Percentiles rank a stretch among this genome's conserved stretches.
Evolutionary conservation across 2,888 invertebrate genomes (phyloP).

Genomic region (Pandemis cinnamomeana): DNA sequence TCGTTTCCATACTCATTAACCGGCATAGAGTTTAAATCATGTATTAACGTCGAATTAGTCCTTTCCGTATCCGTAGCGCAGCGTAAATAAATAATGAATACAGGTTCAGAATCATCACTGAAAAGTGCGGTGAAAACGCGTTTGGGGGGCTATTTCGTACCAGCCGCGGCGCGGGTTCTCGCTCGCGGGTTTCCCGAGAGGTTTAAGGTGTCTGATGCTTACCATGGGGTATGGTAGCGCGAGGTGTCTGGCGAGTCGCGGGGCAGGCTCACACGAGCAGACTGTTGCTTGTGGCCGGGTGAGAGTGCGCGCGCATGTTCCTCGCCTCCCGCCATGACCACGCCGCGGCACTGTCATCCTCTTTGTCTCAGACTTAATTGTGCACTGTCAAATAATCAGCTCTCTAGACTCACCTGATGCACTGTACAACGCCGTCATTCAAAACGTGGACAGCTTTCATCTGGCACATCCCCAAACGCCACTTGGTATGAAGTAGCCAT

Average conservation of each 20-base stretch:
- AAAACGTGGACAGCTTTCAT: not conserved
- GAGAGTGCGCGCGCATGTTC: slow-evolving; percentile 69
- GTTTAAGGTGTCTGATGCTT: slow-evolving; percentile 63
- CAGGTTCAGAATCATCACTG: slow-evolving; percentile 65
- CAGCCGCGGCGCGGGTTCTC: slow-evolving; percentile 8
- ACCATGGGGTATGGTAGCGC: slow-evolving; percentile 77
- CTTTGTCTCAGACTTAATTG: slow-evolving; percentile 70
- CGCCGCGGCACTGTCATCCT: slow-evolving; percentile 61
- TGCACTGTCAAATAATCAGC: slow-evolving; percentile 56
- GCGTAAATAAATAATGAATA: slow-evolving; percentile 76
- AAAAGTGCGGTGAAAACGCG: slow-evolving; percentile 55
- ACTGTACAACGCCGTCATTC: slow-evolving; percentile 5
- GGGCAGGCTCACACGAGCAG: slow-evolving; percentile 78
- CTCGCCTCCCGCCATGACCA: slow-evolving; percentile 49
- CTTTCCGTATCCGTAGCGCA: slow-evolving; percentile 48
- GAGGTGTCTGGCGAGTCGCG: slow-evolving; percentile 64
- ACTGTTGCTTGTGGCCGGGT: slow-evolving; percentile 80
- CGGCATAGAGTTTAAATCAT: slow-evolving; percentile 43
- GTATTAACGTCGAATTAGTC: slow-evolving; percentile 55
- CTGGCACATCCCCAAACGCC: not conserved
- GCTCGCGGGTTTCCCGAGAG: slow-evolving; percentile 47
- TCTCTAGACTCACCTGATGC: slow-evolving; percentile 9
- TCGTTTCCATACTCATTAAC: slow-evolving; percentile 2
- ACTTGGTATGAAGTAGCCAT: not conserved
- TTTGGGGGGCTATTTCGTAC: slow-evolving; percentile 34